Percentiles rank a stretch among this genome's conserved stretches.
phyloP scores from a whole-genome alignment of 2,888 invertebrate genomes.

The Cosmopolites sordidus region DNA sequence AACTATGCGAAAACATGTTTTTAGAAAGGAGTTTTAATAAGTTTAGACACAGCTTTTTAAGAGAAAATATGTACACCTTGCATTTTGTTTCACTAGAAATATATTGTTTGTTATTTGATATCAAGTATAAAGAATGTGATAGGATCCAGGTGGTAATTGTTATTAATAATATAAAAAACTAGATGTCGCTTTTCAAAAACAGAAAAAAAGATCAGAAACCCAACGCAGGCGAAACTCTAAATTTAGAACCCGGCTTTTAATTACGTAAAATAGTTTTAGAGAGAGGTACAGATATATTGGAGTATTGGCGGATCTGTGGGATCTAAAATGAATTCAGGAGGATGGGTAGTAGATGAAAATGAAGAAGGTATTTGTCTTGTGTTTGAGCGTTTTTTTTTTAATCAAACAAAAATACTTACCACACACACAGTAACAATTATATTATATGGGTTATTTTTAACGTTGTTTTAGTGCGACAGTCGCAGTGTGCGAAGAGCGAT shows the following conservation, averaged over 20 bases:
- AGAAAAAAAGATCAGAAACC: too few species aligned
- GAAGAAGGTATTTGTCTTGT: conserved; percentile 44
- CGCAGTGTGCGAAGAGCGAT: conserved; percentile 34
- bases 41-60: too few species aligned
- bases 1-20: too few species aligned
- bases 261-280: not conserved
- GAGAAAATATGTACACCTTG: too few species aligned
- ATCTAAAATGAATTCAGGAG: conserved; percentile 41
- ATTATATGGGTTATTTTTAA: not conserved
- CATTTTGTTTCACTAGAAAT: too few species aligned
- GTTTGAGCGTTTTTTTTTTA: not conserved
- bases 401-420: conserved; percentile 17
- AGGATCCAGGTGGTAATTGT: too few species aligned
- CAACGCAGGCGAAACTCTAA: not conserved
- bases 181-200: not conserved
- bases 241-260: not conserved
- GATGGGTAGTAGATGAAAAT: conserved; percentile 47
- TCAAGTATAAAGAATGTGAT: too few species aligned
- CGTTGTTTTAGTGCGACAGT: conserved; percentile 4
- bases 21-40: too few species aligned
- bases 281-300: too few species aligned
- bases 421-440: not conserved
- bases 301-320: too few species aligned
- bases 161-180: too few species aligned
- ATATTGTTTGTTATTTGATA: too few species aligned